Evolutionary conservation across 2,797 vertebrate species (phyloP).

Genomic region (Podarcis lilfordi): DNA sequence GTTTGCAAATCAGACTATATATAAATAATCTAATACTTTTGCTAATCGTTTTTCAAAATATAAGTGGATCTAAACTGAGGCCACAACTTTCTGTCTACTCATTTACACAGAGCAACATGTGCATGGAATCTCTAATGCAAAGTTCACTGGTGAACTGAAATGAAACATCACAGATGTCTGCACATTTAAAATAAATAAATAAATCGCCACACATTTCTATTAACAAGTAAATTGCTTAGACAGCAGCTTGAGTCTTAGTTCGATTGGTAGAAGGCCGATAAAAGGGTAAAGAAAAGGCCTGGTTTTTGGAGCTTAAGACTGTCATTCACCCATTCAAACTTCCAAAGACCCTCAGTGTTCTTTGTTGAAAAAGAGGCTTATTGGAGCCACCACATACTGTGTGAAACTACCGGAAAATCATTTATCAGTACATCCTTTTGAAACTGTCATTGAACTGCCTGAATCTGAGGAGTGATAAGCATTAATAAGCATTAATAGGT

Average conservation of each 20-base stretch:
- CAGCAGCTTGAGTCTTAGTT: constrained; percentile 26
- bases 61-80: neutral
- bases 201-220: constrained; percentile 37
- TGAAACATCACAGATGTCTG: constrained; percentile 43
- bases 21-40: no score
- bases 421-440: constrained; percentile 75
- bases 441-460: constrained; percentile 73
- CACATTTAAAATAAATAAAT: constrained; percentile 19
- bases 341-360: constrained; percentile 54
- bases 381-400: constrained; percentile 62
- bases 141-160: neutral
- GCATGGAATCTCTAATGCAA: neutral
- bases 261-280: constrained; percentile 37
- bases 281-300: constrained; percentile 58
- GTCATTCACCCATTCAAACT: constrained; percentile 70
- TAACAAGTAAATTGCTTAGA: constrained; percentile 49
- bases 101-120: neutral
- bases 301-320: constrained; percentile 57
- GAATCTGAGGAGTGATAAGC: constrained; percentile 74
- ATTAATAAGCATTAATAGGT: constrained; percentile 73
- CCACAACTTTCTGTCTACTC: neutral
- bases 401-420: constrained; percentile 69
- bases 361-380: constrained; percentile 74
- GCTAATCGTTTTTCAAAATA: neutral
- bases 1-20: neutral